Conservation (phyloP, 2,888 invertebrate genomes). For the Hymenopus coronatus region DNA sequence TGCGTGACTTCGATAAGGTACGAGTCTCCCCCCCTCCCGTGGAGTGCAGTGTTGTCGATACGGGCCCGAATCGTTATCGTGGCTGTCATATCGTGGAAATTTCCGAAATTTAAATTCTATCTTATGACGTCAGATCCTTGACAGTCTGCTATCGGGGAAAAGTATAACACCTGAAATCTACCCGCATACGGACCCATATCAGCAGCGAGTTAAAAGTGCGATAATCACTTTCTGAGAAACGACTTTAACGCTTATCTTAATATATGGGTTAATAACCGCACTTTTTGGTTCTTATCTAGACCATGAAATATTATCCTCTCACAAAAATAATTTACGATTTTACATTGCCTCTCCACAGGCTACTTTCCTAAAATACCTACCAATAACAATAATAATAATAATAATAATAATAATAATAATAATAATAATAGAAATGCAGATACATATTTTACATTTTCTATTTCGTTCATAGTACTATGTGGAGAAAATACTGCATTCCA, state of each 20-base stretch:
- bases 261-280: background rate
- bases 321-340: no score
- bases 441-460: no score
- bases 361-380: no score
- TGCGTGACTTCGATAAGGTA: background rate
- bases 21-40: background rate
- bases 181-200: no score
- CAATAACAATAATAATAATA: no score
- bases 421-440: no score
- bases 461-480: no score
- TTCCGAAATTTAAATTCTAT: background rate
- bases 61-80: background rate
- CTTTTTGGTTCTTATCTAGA: background rate
- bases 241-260: background rate
- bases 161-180: background rate
- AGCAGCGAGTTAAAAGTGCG: no score
- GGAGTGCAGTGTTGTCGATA: background rate
- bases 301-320: background rate
- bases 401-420: no score
- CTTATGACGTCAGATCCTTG: background rate
- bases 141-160: background rate
- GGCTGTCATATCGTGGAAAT: background rate
- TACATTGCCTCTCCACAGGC: no score
- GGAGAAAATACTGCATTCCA: no score
- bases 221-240: background rate